These are phyloP conservation scores for Xestia sexstrigata DNA, from an alignment of 2,888 invertebrate genomes.

Conservation along the genomic window DNA sequence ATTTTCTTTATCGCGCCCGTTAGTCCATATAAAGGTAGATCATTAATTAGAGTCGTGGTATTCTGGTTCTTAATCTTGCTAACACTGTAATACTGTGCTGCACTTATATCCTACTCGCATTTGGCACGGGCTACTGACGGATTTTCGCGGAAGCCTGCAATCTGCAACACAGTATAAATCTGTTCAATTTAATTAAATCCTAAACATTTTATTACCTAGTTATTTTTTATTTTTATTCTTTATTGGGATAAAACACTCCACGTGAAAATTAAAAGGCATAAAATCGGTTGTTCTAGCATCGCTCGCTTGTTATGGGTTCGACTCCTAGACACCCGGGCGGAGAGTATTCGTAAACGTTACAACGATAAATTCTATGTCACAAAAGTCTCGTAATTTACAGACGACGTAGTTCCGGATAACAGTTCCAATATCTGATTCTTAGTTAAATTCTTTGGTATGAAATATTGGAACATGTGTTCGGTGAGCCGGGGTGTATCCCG, in stretches of 20 bases:
- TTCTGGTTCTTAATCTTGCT: neutral
- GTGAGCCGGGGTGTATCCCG: slow-evolving; percentile 20
- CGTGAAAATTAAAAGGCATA: neutral
- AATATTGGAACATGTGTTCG: slow-evolving; percentile 38
- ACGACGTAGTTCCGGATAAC: neutral
- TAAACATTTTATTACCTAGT: neutral
- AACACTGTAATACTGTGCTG: neutral
- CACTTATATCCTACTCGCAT: neutral
- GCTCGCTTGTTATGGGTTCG: neutral
- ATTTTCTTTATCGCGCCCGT: neutral
- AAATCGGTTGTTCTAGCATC: neutral
- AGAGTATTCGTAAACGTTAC: neutral
- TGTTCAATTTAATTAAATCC: neutral
- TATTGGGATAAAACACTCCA: neutral
- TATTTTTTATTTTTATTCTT: neutral
- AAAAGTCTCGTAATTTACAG: slow-evolving; percentile 24
- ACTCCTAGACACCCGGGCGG: neutral
- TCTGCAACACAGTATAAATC: neutral
- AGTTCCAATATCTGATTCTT: slow-evolving; percentile 11
- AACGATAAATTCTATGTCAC: slow-evolving; percentile 7
- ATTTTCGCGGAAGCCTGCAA: neutral
- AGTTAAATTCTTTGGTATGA: slow-evolving; percentile 11
- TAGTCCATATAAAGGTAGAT: neutral
- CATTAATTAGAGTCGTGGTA: slow-evolving; percentile 6
- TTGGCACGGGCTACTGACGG: neutral